Evolutionary conservation across 1,140 invertebrate species (phyloP).

Genomic region (Popillia japonica): DNA sequence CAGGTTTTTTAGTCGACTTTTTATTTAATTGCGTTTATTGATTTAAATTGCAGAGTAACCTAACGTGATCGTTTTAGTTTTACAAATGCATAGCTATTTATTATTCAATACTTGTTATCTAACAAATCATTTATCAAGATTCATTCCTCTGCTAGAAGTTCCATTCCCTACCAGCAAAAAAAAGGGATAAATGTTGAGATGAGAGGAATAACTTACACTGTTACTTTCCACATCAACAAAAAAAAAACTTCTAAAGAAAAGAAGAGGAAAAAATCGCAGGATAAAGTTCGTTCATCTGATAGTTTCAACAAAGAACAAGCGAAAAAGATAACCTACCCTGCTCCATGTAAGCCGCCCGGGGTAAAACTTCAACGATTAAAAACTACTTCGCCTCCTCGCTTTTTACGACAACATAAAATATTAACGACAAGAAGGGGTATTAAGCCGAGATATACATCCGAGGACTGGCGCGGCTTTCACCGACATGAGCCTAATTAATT

Average conservation of each 20-base stretch:
- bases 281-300: constrained; percentile 25
- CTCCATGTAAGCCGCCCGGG: neutral
- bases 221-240: neutral
- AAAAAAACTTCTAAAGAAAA: constrained; percentile 8
- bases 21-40: too few species aligned
- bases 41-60: too few species aligned
- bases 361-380: constrained; percentile 31
- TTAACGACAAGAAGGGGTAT: constrained; percentile 34
- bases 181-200: neutral
- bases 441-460: constrained; percentile 34
- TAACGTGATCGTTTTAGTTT: too few species aligned
- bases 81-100: too few species aligned
- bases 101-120: neutral
- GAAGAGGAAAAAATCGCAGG: neutral
- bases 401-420: constrained; percentile 33
- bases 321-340: constrained; percentile 20
- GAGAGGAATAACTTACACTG: constrained; percentile 1
- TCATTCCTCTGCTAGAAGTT: neutral
- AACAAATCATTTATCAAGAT: constrained; percentile 4
- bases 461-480: constrained; percentile 21
- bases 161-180: neutral
- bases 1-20: too few species aligned
- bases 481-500: constrained; percentile 29
- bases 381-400: constrained; percentile 23
- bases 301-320: constrained; percentile 22